These are phyloP conservation scores for Trichonephila inaurata DNA, from an alignment of 1,140 invertebrate species.

Conservation along the genomic window DNA sequence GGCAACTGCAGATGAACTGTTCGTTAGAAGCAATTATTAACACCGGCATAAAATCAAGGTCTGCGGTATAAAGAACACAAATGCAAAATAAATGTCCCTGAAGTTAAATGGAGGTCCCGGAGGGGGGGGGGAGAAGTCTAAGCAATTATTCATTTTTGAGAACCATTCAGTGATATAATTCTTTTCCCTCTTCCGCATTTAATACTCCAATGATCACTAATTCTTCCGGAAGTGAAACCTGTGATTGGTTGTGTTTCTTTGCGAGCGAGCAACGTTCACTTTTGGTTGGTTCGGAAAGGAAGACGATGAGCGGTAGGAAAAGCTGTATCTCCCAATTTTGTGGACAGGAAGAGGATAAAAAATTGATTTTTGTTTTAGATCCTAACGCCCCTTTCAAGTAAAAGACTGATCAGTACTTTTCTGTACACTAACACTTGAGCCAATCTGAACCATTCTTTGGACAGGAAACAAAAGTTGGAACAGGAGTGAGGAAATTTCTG, in stretches of 20 bases:
- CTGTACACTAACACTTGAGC: no score
- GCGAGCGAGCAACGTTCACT: neutral
- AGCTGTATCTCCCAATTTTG: neutral
- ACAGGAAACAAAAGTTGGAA: no score
- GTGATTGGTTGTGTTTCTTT: neutral
- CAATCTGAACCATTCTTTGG: no score
- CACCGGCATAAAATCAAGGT: neutral
- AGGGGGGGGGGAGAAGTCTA: neutral
- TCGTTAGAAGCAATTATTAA: neutral
- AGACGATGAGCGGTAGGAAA: neutral
- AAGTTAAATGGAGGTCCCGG: neutral
- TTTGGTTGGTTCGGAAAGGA: neutral
- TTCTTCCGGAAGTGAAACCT: conserved; percentile 30
- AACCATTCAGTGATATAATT: neutral
- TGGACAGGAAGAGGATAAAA: no score
- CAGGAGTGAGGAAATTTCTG: no score
- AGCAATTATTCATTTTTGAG: neutral
- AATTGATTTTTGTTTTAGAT: no score
- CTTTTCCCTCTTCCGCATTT: conserved; percentile 48
- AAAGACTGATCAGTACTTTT: no score
- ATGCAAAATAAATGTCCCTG: neutral
- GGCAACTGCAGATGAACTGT: neutral
- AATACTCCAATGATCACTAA: conserved; percentile 37
- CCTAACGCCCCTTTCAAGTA: no score
- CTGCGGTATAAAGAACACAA: neutral